phyloP scores from a whole-genome alignment of 2,888 invertebrate species.

The Molanna angustata region DNA sequence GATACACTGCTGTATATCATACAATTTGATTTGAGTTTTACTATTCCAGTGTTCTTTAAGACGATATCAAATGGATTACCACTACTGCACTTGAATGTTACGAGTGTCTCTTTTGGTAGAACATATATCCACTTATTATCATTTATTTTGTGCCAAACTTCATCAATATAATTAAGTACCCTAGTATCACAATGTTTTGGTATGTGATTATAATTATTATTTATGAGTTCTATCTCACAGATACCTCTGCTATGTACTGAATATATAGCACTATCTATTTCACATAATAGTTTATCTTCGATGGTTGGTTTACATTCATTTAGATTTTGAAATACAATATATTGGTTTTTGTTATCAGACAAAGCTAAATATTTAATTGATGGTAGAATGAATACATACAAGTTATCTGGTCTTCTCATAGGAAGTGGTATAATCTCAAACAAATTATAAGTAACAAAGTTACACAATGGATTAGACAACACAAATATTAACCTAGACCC shows the following conservation, averaged over 20 bases:
- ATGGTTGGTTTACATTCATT: constrained; percentile 1
- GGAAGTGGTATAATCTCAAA: constrained; percentile 2
- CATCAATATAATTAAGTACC: constrained; percentile 4
- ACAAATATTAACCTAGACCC: constrained; percentile 8
- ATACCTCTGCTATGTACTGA: neutral
- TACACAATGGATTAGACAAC: constrained; percentile 4
- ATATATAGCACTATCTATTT: constrained; percentile 1
- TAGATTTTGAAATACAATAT: constrained; percentile 5
- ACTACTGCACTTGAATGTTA: constrained; percentile 7
- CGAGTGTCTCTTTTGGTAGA: neutral
- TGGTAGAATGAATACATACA: constrained; percentile 6
- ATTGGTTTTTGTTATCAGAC: constrained; percentile 1
- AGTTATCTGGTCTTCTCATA: constrained; percentile 5
- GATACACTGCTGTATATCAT: constrained; percentile 3
- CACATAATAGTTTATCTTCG: neutral
- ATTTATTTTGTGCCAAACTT: constrained; percentile 11
- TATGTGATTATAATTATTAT: neutral
- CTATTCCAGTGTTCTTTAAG: constrained; percentile 4
- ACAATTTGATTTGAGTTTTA: neutral
- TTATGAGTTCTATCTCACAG: constrained; percentile 8
- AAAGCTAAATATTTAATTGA: constrained; percentile 2
- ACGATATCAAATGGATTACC: neutral
- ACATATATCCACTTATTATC: constrained; percentile 8
- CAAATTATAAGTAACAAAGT: constrained; percentile 1
- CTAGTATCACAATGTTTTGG: constrained; percentile 4